Evolutionary conservation across 2,797 vertebrate genomes (phyloP), one percentile per base, ranked within the genome.

Genomic region (Hephaestus fuliginosus): DNA sequence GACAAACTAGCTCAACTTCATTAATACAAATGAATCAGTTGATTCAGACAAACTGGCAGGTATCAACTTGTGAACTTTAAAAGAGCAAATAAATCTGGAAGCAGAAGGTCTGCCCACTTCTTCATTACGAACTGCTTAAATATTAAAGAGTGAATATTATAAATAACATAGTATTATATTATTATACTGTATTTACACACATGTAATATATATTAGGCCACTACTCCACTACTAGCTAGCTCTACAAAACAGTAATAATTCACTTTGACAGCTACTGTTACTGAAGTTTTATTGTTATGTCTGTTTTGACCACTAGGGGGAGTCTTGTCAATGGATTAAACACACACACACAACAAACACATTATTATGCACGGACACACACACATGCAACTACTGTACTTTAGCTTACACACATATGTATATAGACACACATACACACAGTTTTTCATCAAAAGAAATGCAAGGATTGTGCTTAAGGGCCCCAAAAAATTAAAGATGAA

Each of bases 391-490:
- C 8, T 0, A 62, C 51, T 18, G 49, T 10, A 44, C 48, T 14
- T 10, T 3, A 64, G 25, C 25, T 25, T 25, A 60, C 43, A 48
- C 39, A 58, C 49, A 48, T 12, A 6, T 36, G 53, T 22, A 43
- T 22, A 44, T 0, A 55, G 28, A n/a, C 71, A 62, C 67, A 51
- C 43, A 28, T 46, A 48, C 33, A 20, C 53, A 44, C 4, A 20
- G 3, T 76, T 51, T 56, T 74, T 70, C 52, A 70, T 60, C 62
- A 63, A 66, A 70, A 55, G 46, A 63, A 72, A 66, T 9, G 67
- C n/a, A 61, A 20, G 4, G 72, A 39, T 44, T 49, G 14, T 56
- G 76, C 62, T 80, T 33, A 30, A 68, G 44, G 73, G 60, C 41
- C 20, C 8, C 18, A 51, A 69, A 70, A 80, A 65, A 80, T 65